A percentile compares a stretch with the other conserved stretches of the same genome.
phyloP scores from a whole-genome alignment of 2,113 vertebrate species.

The chimpanzee (Pan troglodytes) region DNA sequence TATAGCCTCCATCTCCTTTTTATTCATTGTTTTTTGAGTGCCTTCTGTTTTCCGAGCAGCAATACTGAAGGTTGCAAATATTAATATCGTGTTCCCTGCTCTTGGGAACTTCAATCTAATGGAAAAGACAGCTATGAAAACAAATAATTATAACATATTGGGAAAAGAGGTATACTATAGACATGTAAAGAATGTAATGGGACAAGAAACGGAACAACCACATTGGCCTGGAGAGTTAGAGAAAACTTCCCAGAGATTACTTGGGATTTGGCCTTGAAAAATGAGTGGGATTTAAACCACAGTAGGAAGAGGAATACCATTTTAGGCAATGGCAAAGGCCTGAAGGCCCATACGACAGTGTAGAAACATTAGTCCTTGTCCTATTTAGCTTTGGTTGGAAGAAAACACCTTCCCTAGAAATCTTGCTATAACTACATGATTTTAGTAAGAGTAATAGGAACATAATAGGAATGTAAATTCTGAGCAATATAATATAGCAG shows the following conservation, averaged over 20 bases:
- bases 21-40: background rate
- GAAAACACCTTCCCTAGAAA: background rate
- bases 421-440: background rate
- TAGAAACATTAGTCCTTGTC: background rate
- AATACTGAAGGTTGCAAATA: background rate
- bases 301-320: background rate
- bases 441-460: background rate
- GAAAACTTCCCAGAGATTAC: background rate
- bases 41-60: background rate
- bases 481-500: background rate
- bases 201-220: background rate
- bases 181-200: background rate
- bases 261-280: background rate
- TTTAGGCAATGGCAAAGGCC: background rate
- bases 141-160: background rate
- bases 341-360: background rate
- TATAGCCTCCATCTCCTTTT: background rate
- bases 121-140: background rate
- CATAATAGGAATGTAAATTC: background rate
- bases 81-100: background rate
- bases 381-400: background rate
- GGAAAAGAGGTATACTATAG: background rate
- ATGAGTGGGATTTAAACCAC: background rate
- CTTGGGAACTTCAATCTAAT: conserved; percentile 9
- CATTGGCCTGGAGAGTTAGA: background rate